phyloP scores from a whole-genome alignment of 1,140 invertebrate genomes.

The Chrysomallon squamiferum region DNA sequence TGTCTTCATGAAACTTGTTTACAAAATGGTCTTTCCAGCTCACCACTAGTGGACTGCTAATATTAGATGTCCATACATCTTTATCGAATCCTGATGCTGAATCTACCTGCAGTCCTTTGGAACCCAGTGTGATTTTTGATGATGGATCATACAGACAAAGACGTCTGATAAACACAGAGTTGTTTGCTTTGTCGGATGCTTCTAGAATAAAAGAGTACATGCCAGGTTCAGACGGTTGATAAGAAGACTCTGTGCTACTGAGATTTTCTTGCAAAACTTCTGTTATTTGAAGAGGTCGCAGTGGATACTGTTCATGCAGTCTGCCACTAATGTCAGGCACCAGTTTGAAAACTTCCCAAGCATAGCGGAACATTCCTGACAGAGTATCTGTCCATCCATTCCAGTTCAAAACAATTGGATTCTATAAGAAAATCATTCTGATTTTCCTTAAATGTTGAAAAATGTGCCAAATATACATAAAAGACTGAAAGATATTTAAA shows the following conservation, averaged over 20 bases:
- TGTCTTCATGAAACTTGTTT: conserved; percentile 27
- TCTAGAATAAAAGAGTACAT: conserved; percentile 35
- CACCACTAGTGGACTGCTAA: not conserved
- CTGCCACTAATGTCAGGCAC: conserved; percentile 12
- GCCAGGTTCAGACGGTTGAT: conserved; percentile 17
- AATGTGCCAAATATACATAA: no score
- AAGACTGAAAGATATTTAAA: no score
- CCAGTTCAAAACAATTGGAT: conserved; percentile 15
- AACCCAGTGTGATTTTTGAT: conserved; percentile 19
- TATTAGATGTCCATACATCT: conserved; percentile 17
- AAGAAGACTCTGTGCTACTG: not conserved
- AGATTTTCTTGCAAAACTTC: conserved; percentile 3
- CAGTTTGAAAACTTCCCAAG: conserved; percentile 37
- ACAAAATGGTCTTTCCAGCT: conserved; percentile 26
- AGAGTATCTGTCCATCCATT: conserved; percentile 26
- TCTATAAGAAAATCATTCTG: not conserved
- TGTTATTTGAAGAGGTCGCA: conserved; percentile 16
- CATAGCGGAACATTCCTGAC: conserved; percentile 27
- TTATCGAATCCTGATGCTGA: conserved; percentile 5
- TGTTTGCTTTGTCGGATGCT: conserved; percentile 33
- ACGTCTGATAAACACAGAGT: conserved; percentile 29
- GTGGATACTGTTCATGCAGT: conserved; percentile 1
- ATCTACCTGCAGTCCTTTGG: not conserved
- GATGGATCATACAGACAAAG: conserved; percentile 28
- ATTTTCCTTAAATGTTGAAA: no score